A percentile compares a stretch with the other conserved stretches of the same genome.
Evolutionary conservation across 2,888 invertebrate species (phyloP).

Genomic region (Andrena flavipes): DNA sequence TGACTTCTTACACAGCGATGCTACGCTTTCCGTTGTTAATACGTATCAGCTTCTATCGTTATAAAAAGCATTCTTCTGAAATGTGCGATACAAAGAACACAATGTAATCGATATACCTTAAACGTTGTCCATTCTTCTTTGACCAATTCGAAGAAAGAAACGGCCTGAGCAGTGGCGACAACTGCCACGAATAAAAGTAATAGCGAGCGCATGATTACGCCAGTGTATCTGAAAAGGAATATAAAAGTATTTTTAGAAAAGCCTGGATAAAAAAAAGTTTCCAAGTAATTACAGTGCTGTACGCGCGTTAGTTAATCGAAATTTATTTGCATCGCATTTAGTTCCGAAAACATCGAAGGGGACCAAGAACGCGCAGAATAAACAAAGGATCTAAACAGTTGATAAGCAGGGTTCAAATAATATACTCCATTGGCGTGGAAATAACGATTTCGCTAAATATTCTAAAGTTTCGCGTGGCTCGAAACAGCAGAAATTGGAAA

Average conservation of each 20-base stretch:
- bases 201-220: constrained; percentile 81
- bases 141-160: constrained; percentile 90
- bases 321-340: too few relatives aligned
- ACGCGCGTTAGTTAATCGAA: too few relatives aligned
- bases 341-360: too few relatives aligned
- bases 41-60: too few relatives aligned
- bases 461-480: neutral
- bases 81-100: neutral
- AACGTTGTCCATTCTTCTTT: constrained; percentile 92
- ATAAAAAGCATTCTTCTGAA: too few relatives aligned
- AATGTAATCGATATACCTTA: constrained; percentile 86
- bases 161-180: constrained; percentile 87
- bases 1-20: too few relatives aligned
- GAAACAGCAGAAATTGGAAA: neutral
- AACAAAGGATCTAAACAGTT: neutral
- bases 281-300: too few relatives aligned
- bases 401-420: neutral
- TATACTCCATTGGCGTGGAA: neutral
- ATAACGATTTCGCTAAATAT: neutral
- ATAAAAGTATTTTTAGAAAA: neutral
- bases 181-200: constrained; percentile 84
- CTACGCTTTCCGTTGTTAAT: too few relatives aligned
- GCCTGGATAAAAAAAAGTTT: neutral
- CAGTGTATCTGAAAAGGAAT: constrained; percentile 53
- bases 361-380: too few relatives aligned